Conservation (phyloP, 2,888 invertebrate genomes). For the Copidosoma aretas region DNA sequence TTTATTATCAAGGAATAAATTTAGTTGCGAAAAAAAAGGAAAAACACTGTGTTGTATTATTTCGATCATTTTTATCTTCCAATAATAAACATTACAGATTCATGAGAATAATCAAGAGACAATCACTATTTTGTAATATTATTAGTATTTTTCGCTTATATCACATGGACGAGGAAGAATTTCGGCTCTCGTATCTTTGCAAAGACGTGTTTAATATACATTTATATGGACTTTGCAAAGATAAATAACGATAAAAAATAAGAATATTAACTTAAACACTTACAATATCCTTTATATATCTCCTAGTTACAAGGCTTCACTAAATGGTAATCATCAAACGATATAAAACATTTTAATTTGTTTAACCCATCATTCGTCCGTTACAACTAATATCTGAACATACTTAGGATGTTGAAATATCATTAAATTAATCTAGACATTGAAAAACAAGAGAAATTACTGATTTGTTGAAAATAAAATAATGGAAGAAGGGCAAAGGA, state of each 20-base stretch:
- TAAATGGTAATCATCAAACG: slow-evolving; percentile 13
- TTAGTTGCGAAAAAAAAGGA: neutral
- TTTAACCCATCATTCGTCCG: neutral
- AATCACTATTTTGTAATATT: slow-evolving; percentile 24
- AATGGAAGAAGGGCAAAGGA: too few relatives aligned
- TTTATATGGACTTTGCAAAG: too few relatives aligned
- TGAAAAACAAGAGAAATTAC: too few relatives aligned
- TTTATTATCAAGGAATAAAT: slow-evolving; percentile 27
- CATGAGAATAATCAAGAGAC: slow-evolving; percentile 21
- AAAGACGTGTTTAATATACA: neutral
- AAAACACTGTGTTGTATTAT: neutral
- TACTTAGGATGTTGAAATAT: slow-evolving; percentile 28
- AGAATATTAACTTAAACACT: slow-evolving; percentile 18
- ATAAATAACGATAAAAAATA: too few relatives aligned
- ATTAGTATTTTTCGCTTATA: slow-evolving; percentile 34
- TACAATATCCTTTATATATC: slow-evolving; percentile 13
- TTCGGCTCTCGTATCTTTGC: slow-evolving; percentile 20
- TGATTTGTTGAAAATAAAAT: too few relatives aligned
- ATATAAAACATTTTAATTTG: slow-evolving; percentile 14
- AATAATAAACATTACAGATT: slow-evolving; percentile 34
- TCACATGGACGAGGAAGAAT: slow-evolving; percentile 38
- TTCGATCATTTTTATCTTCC: slow-evolving; percentile 25
- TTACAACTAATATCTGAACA: slow-evolving; percentile 27
- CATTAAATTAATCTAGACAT: neutral
- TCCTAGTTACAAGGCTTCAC: slow-evolving; percentile 17